These are phyloP conservation scores for Bellardia bayeri DNA, from an alignment of 2,888 invertebrate species.

Conservation along the genomic window DNA sequence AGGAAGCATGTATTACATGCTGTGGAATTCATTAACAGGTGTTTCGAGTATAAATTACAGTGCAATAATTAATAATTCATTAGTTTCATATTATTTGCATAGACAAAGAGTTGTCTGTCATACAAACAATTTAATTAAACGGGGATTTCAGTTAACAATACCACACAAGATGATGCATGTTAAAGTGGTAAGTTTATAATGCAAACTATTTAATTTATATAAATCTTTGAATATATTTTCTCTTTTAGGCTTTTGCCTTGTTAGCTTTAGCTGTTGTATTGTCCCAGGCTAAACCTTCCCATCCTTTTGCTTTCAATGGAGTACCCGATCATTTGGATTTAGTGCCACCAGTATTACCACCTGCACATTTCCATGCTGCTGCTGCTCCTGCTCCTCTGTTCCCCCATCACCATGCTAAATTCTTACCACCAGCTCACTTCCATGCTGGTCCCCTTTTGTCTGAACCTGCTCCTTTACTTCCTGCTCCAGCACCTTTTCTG, in stretches of 20 bases:
- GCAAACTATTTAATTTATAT: not conserved
- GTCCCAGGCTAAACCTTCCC: constrained; percentile 77
- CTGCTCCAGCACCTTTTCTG: constrained; percentile 62
- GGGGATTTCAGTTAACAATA: constrained; percentile 51
- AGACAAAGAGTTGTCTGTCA: constrained; percentile 65
- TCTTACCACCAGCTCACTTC: constrained; percentile 67
- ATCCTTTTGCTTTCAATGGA: constrained; percentile 76
- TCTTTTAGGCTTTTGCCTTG: constrained; percentile 72
- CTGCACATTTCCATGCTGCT: constrained; percentile 71
- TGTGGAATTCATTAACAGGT: constrained; percentile 19
- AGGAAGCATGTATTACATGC: constrained; percentile 40
- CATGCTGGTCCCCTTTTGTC: constrained; percentile 54
- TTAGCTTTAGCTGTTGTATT: constrained; percentile 69
- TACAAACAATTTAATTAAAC: constrained; percentile 50
- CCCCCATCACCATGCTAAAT: constrained; percentile 45
- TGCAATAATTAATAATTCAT: constrained; percentile 77
- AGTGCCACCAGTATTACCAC: constrained; percentile 75
- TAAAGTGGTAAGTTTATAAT: constrained; percentile 76
- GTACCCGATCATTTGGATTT: constrained; percentile 77
- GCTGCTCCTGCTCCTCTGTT: constrained; percentile 33
- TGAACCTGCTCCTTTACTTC: constrained; percentile 39
- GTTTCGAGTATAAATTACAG: constrained; percentile 80
- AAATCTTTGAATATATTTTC: not conserved
- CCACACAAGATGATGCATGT: constrained; percentile 77
- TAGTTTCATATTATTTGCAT: constrained; percentile 73